Base-by-base conservation (phyloP, 2,888 invertebrate species). In the Nymphalis urticae region DNA sequence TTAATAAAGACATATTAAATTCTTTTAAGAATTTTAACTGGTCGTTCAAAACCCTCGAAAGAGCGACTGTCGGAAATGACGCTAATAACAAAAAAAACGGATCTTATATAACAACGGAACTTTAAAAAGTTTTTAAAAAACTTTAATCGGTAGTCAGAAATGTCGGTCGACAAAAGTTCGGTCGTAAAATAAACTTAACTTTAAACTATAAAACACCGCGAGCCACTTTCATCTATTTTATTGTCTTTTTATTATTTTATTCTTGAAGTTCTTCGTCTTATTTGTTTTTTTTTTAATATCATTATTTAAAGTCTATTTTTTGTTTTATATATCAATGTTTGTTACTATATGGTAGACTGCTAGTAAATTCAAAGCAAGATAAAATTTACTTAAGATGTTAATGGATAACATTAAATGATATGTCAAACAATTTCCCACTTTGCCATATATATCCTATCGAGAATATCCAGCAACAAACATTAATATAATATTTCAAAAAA, bases 161-260 rank as follows among this genome's bases (percentile, higher is more conserved):
- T 36, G 56, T 36, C 32, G 32, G 32, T 10, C 56, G 56, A 32
- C 56, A 56, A 56, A 56, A 56, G 32, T 56, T 36, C 9, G 3
- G 9, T 32, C 56, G 17, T 56, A 56, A 56, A 56, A 32, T 36
- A 32, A 16, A 36, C 56, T 36, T 32, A 56, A n/a, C 42, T 56
- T 56, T 56, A 17, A 56, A 32, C 10, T 27, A 27, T 54, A 36
- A 8, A 36, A 56, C 56, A 36, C 56, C 56, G 56, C 32, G 32
- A 16, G n/a, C n/a, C 10, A 56, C 56, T 56, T 56, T 56, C 32
- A 56, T 56, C 56, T 56, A 56, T 32, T 56, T 56, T 56, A 56
- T 56, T 13, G 56, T 56, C n/a, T 56, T 21, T 56, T 42, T 42
- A 42, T 42, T 42, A 13, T 42, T 42, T 42, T 42, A 42, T 42